Evolutionary conservation across 2,888 invertebrate species (phyloP).

Genomic region (Enoplolaimus lenunculus): DNA sequence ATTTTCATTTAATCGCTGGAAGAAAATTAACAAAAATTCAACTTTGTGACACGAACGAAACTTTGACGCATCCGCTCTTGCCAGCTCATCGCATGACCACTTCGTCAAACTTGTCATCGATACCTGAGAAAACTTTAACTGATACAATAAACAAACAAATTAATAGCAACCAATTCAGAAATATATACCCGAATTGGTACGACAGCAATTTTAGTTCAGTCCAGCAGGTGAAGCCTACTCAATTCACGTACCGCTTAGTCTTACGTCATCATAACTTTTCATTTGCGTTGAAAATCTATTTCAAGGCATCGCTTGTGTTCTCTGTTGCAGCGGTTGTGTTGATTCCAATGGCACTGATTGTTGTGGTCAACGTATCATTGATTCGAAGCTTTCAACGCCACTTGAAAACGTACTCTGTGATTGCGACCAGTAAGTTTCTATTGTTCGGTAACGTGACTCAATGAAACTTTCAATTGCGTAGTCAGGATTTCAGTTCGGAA

Average conservation of each 20-base stretch:
- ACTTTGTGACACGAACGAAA: neutral
- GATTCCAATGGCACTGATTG: neutral
- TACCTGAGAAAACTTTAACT: no score
- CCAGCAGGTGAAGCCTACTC: neutral
- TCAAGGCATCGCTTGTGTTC: neutral
- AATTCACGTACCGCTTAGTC: neutral
- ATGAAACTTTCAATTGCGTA: no score
- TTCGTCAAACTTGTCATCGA: neutral
- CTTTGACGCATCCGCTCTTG: neutral
- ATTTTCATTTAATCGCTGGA: neutral
- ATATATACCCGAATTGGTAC: no score
- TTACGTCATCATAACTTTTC: neutral
- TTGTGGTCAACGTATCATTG: neutral
- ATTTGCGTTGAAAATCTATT: neutral
- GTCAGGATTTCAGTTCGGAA: no score
- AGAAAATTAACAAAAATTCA: neutral
- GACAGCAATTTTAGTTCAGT: neutral
- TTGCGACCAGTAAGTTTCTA: neutral
- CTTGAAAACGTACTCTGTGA: neutral
- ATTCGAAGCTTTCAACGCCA: neutral
- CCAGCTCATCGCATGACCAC: neutral
- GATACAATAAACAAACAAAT: no score
- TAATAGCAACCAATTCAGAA: no score
- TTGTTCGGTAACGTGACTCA: no score
- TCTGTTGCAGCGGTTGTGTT: neutral